Percentiles rank a stretch among this genome's conserved stretches.
These are phyloP conservation scores for Leptinotarsa tumamoca DNA, from an alignment of 2,888 invertebrate genomes.

Conservation along the genomic window DNA sequence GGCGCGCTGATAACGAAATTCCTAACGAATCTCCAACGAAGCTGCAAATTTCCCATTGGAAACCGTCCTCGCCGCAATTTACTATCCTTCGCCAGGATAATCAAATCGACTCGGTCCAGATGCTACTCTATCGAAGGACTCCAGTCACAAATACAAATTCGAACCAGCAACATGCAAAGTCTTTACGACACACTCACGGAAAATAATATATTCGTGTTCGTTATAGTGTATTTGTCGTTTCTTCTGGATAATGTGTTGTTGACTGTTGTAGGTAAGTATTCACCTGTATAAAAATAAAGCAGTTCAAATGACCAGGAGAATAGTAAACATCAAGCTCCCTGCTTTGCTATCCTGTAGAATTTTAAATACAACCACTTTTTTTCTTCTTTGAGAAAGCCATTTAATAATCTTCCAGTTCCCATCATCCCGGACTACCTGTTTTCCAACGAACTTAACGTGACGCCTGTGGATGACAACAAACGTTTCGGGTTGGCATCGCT, in stretches of 20 bases:
- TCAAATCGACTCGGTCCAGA: conserved; percentile 48
- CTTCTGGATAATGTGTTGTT: conserved; percentile 88
- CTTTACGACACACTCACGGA: conserved; percentile 32
- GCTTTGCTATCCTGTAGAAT: no score
- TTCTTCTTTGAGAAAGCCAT: not conserved
- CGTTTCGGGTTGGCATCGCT: conserved; percentile 57
- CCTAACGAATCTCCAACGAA: conserved; percentile 49
- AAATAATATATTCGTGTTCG: conserved; percentile 65
- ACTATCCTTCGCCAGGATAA: conserved; percentile 46
- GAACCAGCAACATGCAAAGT: conserved; percentile 36
- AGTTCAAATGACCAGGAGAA: no score
- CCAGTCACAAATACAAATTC: conserved; percentile 35
- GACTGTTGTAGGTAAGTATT: conserved; percentile 85
- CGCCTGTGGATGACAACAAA: conserved; percentile 31
- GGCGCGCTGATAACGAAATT: conserved; percentile 50
- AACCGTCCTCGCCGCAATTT: conserved; percentile 44
- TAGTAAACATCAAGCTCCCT: no score
- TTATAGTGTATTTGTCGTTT: conserved; percentile 79
- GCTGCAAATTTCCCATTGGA: conserved; percentile 51
- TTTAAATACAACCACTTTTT: no score
- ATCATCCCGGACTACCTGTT: conserved; percentile 83
- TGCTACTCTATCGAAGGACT: conserved; percentile 44
- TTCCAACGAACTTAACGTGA: conserved; percentile 67
- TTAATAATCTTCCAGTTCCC: conserved; percentile 72
- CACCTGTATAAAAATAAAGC: not conserved